Evolutionary conservation across 2,888 invertebrate genomes (phyloP), one percentile per base, ranked within the genome.

Genomic region (Tinea trinotella): DNA sequence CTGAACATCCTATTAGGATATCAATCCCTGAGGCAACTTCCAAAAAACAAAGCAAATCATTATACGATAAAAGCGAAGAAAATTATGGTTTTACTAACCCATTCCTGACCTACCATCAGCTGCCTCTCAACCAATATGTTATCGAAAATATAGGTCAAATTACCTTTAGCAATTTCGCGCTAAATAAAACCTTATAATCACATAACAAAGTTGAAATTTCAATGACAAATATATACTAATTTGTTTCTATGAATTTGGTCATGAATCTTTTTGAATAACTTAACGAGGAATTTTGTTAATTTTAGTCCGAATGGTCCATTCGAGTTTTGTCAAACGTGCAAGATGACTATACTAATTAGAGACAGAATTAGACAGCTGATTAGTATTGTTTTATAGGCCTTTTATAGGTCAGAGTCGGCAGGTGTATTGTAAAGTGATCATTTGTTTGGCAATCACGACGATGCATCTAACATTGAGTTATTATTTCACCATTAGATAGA

Each of bases 81-180:
- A 82, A 82, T 80, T 73, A 80, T 74, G 68, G 71, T 64, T 67
- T 68, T 67, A 62, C 66, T 71, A 75, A 74, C 71, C 70, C 74
- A 76, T 74, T 68, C 71, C 71, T 74, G 70, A 71, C 74, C 75
- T 76, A 76, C 71, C 64, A 69, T 76, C 84, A 84, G 77, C 82
- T 83, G 83, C 74, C 65, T 64, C 22, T 58, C 57, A 65, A 73
- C 71, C 77, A 74, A 76, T 77, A 77, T 80, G 74, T 65, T 78
- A 71, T 76, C 67, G 7, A 50, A 68, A 56, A 82, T 79, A 71
- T 79, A 70, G 78, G 76, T 78, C 76, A 80, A 68, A 40, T 53
- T 53, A 53, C 3, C 15, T 46, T 46, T 46, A 10, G 7, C n/a
- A 22, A 4, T n/a, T 7, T 30, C 30, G n/a, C 30, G 30, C 2